These are phyloP conservation scores for Diogma glabrata DNA, from an alignment of 2,888 invertebrate species.

Conservation along the genomic window DNA sequence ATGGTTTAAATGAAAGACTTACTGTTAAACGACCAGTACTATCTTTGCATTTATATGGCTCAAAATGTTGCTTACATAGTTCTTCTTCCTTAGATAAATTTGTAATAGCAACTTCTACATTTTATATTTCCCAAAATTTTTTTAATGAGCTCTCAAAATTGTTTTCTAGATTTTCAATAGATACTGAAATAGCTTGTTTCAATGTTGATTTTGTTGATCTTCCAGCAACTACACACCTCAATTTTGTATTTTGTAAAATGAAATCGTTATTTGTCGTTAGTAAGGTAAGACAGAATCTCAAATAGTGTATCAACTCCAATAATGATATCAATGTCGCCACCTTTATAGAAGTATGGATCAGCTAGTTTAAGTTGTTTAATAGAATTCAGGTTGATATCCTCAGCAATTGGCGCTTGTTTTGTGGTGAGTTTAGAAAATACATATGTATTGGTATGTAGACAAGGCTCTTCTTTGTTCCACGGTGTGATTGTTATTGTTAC, in stretches of 20 bases:
- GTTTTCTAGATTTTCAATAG: background rate
- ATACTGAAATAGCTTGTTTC: background rate
- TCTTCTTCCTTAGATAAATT: background rate
- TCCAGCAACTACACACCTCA: background rate
- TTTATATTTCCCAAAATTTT: background rate
- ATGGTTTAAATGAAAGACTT: no score
- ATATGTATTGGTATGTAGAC: background rate
- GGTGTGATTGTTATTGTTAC: background rate
- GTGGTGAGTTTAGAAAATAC: background rate
- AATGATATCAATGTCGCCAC: background rate
- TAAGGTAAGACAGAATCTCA: background rate
- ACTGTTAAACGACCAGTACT: no score
- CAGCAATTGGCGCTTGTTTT: background rate
- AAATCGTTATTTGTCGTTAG: background rate
- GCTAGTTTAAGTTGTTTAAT: background rate
- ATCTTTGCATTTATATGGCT: no score
- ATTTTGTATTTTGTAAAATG: background rate
- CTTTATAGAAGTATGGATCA: background rate
- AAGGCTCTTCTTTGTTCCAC: background rate
- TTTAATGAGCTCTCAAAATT: no score
- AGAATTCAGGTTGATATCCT: background rate
- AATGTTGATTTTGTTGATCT: background rate
- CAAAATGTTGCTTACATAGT: background rate
- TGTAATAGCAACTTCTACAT: background rate
- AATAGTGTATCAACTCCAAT: background rate